Percentiles rank a stretch among this genome's conserved stretches.
Evolutionary conservation across 1,140 invertebrate species (phyloP).

Genomic region (Semibalanus balanoides): DNA sequence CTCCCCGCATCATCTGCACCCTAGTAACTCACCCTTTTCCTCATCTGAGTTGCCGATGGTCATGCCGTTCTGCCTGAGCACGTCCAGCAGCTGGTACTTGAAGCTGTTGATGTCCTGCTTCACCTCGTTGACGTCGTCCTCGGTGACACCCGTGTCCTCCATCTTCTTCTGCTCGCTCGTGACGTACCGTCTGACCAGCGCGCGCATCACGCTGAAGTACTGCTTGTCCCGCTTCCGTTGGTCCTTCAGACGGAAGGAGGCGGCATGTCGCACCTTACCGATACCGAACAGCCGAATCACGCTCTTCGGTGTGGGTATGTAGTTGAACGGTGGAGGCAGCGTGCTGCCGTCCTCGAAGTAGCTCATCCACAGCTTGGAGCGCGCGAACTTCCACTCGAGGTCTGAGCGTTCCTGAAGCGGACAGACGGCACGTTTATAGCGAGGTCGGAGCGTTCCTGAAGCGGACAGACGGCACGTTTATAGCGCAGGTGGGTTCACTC

Average conservation of each 20-base stretch:
- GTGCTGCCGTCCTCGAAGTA: slow-evolving; percentile 77
- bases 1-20: no score
- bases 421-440: not conserved
- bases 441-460: slow-evolving; percentile 65
- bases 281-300: slow-evolving; percentile 41
- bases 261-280: slow-evolving; percentile 46
- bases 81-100: slow-evolving; percentile 73
- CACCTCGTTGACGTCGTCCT: slow-evolving; percentile 93
- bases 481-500: no score
- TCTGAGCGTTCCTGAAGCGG: slow-evolving; percentile 60
- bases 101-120: slow-evolving; percentile 81
- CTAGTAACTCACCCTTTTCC: no score
- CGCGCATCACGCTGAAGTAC: slow-evolving; percentile 50
- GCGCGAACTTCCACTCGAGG: slow-evolving; percentile 81
- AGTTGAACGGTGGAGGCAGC: slow-evolving; percentile 73
- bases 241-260: slow-evolving; percentile 19
- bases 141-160: slow-evolving; percentile 72
- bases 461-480: not conserved
- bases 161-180: slow-evolving; percentile 61
- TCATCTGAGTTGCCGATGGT: slow-evolving; percentile 14
- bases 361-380: slow-evolving; percentile 80
- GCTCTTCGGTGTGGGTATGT: slow-evolving; percentile 58
- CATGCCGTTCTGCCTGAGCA: slow-evolving; percentile 67
- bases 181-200: slow-evolving; percentile 63
- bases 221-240: slow-evolving; percentile 16